A percentile compares a stretch with the other conserved stretches of the same genome.
Conservation (phyloP, 2,888 invertebrate species). For the Drosophila acutilabella region DNA sequence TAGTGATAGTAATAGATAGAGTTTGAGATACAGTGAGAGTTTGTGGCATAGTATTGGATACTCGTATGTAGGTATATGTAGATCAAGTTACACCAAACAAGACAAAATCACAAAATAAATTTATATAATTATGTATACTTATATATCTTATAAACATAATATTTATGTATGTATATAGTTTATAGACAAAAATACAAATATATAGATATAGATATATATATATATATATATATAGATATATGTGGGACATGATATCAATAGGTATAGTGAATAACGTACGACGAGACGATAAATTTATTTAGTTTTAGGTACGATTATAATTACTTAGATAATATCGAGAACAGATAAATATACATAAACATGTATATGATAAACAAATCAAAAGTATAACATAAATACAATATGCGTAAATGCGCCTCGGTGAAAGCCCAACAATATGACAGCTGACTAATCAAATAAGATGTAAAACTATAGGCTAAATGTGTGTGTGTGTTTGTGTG, state of each 20-base stretch:
- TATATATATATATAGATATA: background rate
- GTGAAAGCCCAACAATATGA: constrained; percentile 26
- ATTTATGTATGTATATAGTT: constrained; percentile 22
- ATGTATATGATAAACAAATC: constrained; percentile 15
- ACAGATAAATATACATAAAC: constrained; percentile 25
- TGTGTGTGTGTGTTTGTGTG: constrained; percentile 9
- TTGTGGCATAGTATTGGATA: constrained; percentile 26
- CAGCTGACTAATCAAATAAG: constrained; percentile 15
- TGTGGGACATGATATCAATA: constrained; percentile 32
- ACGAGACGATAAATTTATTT: constrained; percentile 22
- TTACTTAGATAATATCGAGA: constrained; percentile 25
- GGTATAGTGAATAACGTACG: constrained; percentile 37
- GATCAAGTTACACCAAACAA: constrained; percentile 55
- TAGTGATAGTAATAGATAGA: constrained; percentile 8
- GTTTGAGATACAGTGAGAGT: constrained; percentile 11
- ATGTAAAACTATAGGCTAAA: background rate
- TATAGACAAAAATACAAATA: constrained; percentile 44
- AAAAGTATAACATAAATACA: constrained; percentile 19
- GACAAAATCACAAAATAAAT: constrained; percentile 53
- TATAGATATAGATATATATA: constrained; percentile 1
- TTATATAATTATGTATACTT: constrained; percentile 12
- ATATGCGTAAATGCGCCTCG: constrained; percentile 46
- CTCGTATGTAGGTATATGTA: constrained; percentile 43
- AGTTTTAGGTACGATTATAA: constrained; percentile 22
- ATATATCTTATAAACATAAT: constrained; percentile 37